Base-by-base conservation (phyloP, 2,113 vertebrate species). In the Eidolon helvum region DNA sequence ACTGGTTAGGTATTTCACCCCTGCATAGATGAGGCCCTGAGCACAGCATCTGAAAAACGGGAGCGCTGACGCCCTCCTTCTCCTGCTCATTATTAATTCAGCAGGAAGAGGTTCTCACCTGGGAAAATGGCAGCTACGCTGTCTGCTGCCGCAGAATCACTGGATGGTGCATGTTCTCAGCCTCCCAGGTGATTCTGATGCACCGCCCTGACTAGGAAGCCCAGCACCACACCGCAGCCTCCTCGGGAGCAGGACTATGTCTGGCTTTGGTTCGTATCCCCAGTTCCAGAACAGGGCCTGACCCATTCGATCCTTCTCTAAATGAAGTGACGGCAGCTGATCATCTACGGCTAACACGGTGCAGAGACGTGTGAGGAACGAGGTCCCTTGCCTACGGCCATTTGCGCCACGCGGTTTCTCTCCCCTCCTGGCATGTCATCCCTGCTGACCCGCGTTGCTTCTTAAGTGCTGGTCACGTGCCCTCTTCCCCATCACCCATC, bases 131-230 rank as follows among this genome's bases (percentile, higher is more conserved):
- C 19, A 18, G 75, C 26, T 1, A 3, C 5, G 48, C 66, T 11
- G 6, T 33, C 24, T 61, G 5, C 57, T 5, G 61, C 50, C 5
- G 11, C 59, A 18, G 38, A 50, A 30, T 21, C 0, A 2, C 50
- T 0, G 1, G 35, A 6, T 2, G 28, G 61, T 0, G 16, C 1
- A 2, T 18, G 7, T 48, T 65, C 48, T 28, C 0, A 19, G 45
- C 18, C 35, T 68, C 66, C 66, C 0, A 8, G 21, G 71, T 12
- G 71, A 48, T 1, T n/a, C 75, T 22, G 45, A 12, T 3, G 1
- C 1, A 6, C 26, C 15, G 45, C 43, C 43, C 53, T 7, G 66
- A 45, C 7, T 12, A 53, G 57, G 72, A 55, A 45, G 6, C 16
- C 2, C 50, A 30, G 61, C 14, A 28, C 35, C n/a, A 0, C 15